Evolutionary conservation across 1,140 invertebrate species (phyloP).

Genomic region (Sipha flava): DNA sequence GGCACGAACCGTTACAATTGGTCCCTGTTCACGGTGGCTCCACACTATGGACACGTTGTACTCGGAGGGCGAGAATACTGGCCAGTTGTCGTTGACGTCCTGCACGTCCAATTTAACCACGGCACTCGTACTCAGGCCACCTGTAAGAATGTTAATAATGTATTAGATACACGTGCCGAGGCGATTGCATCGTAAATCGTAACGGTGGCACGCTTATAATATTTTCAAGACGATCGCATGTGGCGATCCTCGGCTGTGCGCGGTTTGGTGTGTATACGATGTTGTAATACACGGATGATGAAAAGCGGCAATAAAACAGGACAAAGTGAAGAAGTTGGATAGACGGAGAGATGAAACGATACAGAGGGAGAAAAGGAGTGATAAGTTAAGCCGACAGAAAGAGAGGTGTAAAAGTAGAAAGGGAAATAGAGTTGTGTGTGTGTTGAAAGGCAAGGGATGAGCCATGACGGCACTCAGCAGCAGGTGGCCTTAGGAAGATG

Average conservation of each 20-base stretch:
- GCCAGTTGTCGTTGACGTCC: conserved; percentile 90
- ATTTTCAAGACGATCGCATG: background rate
- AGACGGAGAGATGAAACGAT: background rate
- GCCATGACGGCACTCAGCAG: background rate
- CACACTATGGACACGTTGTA: conserved; percentile 81
- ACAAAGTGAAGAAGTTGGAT: too few species aligned
- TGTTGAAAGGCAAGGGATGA: conserved; percentile 25
- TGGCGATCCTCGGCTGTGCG: conserved; percentile 75
- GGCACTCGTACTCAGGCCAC: conserved; percentile 81
- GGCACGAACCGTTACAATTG: conserved; percentile 64
- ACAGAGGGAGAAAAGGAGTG: background rate
- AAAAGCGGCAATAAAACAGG: conserved; percentile 40
- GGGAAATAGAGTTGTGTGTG: background rate
- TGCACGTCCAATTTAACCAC: conserved; percentile 84
- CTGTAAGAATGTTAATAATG: conserved; percentile 49
- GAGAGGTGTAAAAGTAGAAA: too few species aligned
- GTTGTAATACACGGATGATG: conserved; percentile 57
- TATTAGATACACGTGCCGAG: too few species aligned
- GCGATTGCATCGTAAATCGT: too few species aligned
- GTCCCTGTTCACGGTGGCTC: conserved; percentile 45
- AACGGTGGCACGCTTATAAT: background rate
- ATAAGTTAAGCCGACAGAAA: background rate
- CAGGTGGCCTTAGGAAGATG: background rate
- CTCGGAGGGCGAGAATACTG: conserved; percentile 72
- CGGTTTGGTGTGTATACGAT: conserved; percentile 52